Evolutionary conservation across 2,113 vertebrate species (phyloP), one percentile per base, ranked within the genome.

Genomic region (Strix uralensis): DNA sequence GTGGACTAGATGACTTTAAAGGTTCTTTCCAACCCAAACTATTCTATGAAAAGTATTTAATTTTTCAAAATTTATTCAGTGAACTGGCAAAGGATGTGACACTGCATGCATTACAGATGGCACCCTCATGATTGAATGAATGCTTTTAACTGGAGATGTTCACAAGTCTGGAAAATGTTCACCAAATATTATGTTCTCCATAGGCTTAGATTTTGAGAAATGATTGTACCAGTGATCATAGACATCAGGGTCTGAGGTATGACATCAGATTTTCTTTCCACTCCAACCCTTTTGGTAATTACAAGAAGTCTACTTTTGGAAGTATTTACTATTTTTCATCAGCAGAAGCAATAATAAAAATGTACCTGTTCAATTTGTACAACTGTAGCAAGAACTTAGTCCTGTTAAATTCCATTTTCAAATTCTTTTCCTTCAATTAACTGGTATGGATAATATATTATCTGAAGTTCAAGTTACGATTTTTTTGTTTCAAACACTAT

Each of bases 101-200:
- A 59, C 51, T 51, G 26, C 34, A 42, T 57, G 72, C 42, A 58
- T 90, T 47, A 80, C 57, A 92, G 88, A 84, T 40, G 65, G 57
- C 91, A 89, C 55, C 91, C 59, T 69, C 75, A 82, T 83, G 61
- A 54, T 65, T 90, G 52, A 97, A 94, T 75, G 67, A 93, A 91
- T 91, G 63, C 36, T 94, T 96, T 97, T 93, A 97, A 96, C 72
- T 71, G 66, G 38, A 96, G 80, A 82, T 57, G 65, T 93, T 97
- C 86, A 73, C 11, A 88, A 86, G 59, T 83, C 84, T 94, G 66
- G 69, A 90, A 93, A 84, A 49, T n/a, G 5, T 57, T 74, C 47
- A 44, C 16, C 27, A 94, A 88, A 81, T 87, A 29, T 54, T 90
- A 69, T 77, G 63, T 85, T 94, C 66, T 81, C 90, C 80, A 88